Evolutionary conservation across 2,113 vertebrate genomes (phyloP), one percentile per base, ranked within the genome.

Genomic region (Cnemophilus loriae): DNA sequence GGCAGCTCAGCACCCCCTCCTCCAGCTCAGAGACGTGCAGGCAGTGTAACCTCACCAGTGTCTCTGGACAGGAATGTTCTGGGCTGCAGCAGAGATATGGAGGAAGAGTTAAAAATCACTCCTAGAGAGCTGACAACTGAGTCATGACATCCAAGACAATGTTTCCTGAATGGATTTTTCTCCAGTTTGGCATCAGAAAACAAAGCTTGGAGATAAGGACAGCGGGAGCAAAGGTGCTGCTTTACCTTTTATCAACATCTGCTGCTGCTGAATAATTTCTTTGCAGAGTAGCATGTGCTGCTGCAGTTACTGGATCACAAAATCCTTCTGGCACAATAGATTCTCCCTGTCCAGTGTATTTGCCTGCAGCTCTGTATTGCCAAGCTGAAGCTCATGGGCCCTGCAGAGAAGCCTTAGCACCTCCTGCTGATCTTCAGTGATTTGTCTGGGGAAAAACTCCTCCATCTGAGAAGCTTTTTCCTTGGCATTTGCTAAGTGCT

Each of bases 321-420:
- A 96, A 91, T 98, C 97, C 59, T 97, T 97, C 90, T 97, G 97
- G 73, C 96, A 87, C 32, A 98, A 69, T 37, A 97, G 64, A 67
- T 82, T 96, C 61, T 97, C 93, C 13, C 83, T 84, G 87, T 80
- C 67, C 49, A 96, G 65, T 18, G 65, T 49, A 23, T 59, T 30
- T 4, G 97, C 96, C 90, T 97, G 96, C 76, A 98, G 90, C 70
- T 96, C 97, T 0, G 96, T 94, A 77, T 97, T 98, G 93, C 96
- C 96, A 90, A 96, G 91, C 92, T 98, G 97, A 86, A 98, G 95
- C 89, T 98, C 86, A 1, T 97, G 98, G 4, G 94, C 95, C 59
- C 92, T 87, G 88, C 98, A 96, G 32, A 98, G 98, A n/a, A 98
- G 95, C 49, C 88, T 91, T 46, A 98, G 95, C 37, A 97, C 96